Evolutionary conservation across 1,140 invertebrate genomes (phyloP).

Genomic region (Lordiphosa collinella): DNA sequence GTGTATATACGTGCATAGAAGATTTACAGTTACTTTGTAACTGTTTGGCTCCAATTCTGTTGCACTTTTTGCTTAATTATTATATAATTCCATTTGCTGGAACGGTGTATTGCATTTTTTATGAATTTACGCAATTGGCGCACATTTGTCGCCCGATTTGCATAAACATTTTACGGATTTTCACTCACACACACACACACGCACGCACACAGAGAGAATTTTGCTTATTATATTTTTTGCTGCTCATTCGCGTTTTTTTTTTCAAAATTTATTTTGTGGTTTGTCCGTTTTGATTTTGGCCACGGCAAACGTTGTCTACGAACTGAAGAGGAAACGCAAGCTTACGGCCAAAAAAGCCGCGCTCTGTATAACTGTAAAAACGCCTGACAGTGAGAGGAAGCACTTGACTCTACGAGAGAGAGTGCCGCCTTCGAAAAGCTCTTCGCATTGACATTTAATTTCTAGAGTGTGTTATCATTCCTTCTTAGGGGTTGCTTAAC

Average conservation of each 20-base stretch:
- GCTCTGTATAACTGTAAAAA: slow-evolving; percentile 27
- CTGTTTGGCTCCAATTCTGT: slow-evolving; percentile 11
- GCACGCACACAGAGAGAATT: slow-evolving; percentile 14
- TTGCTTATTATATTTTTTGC: slow-evolving; percentile 26
- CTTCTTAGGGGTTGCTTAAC: too few relatives aligned
- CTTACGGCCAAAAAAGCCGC: slow-evolving; percentile 21
- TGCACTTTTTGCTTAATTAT: slow-evolving; percentile 33
- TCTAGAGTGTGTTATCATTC: slow-evolving; percentile 13
- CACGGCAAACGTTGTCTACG: slow-evolving; percentile 46
- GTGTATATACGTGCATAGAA: slow-evolving; percentile 8
- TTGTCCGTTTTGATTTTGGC: slow-evolving; percentile 39
- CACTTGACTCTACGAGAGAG: slow-evolving; percentile 3
- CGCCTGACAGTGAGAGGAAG: background rate
- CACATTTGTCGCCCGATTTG: slow-evolving; percentile 56
- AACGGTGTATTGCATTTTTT: slow-evolving; percentile 46
- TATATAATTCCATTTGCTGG: slow-evolving; percentile 48
- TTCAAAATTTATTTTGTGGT: slow-evolving; percentile 1
- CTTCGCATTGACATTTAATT: slow-evolving; percentile 48
- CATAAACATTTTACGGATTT: slow-evolving; percentile 66
- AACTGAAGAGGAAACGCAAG: slow-evolving; percentile 36
- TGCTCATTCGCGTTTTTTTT: slow-evolving; percentile 11
- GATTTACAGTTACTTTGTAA: slow-evolving; percentile 12
- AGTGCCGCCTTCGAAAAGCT: slow-evolving; percentile 20
- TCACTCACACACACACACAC: slow-evolving; percentile 19
- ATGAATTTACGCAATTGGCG: slow-evolving; percentile 54